These are phyloP conservation scores for Rhipidura dahli DNA, from an alignment of 2,113 vertebrate species.

Conservation along the genomic window DNA sequence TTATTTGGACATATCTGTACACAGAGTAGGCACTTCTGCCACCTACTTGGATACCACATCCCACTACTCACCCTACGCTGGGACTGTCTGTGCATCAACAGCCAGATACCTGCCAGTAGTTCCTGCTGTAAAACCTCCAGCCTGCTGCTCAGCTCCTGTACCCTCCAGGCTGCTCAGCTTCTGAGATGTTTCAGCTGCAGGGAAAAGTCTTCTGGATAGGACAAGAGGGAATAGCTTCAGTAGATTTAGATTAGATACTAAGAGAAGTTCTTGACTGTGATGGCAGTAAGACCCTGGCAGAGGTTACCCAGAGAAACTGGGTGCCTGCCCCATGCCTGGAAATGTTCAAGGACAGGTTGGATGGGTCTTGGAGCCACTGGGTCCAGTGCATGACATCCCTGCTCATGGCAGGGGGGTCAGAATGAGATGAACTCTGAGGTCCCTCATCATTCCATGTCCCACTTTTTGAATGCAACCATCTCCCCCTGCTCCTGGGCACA, in stretches of 20 bases:
- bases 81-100: not conserved
- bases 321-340: not conserved
- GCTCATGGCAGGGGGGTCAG: not conserved
- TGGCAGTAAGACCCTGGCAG: not conserved
- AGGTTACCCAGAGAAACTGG: not conserved
- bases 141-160: too few species aligned
- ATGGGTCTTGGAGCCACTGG: not conserved
- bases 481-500: not conserved
- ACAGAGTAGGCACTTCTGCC: not conserved
- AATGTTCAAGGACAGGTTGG: not conserved
- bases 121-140: not conserved
- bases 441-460: not conserved
- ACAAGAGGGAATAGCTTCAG: not conserved
- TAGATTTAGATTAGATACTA: not conserved
- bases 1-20: not conserved
- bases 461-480: not conserved
- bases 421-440: not conserved
- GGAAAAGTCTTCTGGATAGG: not conserved
- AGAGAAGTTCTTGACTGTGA: not conserved
- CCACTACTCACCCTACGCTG: fast-evolving
- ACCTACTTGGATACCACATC: not conserved
- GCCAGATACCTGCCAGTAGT: not conserved
- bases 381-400: not conserved
- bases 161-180: not conserved
- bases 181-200: not conserved